Conservation (phyloP, 2,888 invertebrate genomes). For the Cephus nigrinus region DNA sequence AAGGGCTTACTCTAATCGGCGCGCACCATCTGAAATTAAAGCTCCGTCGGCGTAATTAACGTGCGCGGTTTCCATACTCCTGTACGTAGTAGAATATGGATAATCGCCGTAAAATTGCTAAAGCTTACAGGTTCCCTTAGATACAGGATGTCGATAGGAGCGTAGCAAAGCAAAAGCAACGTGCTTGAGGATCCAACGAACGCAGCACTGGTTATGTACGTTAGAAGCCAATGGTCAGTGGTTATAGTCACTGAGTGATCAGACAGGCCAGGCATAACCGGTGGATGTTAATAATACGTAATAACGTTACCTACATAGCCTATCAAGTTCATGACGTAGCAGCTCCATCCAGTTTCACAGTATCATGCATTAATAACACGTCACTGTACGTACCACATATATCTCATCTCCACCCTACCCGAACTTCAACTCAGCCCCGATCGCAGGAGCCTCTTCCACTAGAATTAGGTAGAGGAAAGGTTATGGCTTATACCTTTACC, state of each 20-base stretch:
- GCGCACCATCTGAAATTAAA: conserved; percentile 41
- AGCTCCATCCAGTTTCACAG: neutral
- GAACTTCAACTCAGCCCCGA: neutral
- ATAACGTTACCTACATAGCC: conserved; percentile 19
- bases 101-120: conserved; percentile 45
- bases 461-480: neutral
- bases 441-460: neutral
- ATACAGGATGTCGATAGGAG: neutral
- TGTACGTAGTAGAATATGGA: conserved; percentile 24
- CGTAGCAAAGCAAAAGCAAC: neutral
- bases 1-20: conserved; percentile 41
- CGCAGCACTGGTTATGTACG: neutral
- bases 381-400: neutral
- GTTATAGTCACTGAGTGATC: neutral
- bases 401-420: neutral
- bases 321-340: conserved; percentile 10
- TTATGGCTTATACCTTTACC: neutral
- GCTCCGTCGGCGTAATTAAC: conserved; percentile 41
- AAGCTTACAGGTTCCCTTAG: conserved; percentile 19
- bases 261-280: neutral
- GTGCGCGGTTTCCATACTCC: conserved; percentile 25
- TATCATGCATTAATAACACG: neutral
- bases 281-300: conserved; percentile 45
- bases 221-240: neutral
- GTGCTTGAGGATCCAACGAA: neutral